Conservation (phyloP, 2,113 vertebrate species). For the Dissostichus mawsoni region DNA sequence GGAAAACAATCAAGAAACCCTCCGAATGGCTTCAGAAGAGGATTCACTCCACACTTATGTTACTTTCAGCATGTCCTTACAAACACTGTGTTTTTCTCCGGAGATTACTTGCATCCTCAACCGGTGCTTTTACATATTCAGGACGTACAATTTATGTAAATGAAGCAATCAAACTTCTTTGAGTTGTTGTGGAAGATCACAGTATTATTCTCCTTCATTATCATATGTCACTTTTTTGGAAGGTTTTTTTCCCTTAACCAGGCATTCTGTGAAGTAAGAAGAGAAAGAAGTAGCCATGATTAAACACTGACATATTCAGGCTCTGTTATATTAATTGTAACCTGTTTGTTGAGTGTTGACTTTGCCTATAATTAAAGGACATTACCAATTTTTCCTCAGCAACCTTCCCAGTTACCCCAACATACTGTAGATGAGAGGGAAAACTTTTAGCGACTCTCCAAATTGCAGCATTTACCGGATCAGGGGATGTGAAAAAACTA, state of each 20-base stretch:
- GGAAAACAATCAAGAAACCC: constrained; percentile 50
- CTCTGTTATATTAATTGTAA: background rate
- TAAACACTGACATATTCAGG: background rate
- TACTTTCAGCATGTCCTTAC: constrained; percentile 33
- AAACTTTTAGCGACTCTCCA: background rate
- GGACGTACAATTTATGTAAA: constrained; percentile 48
- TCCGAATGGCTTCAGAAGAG: constrained; percentile 23
- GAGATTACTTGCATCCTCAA: constrained; percentile 36
- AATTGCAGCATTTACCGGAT: constrained; percentile 31
- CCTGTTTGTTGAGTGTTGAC: background rate
- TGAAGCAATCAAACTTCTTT: constrained; percentile 63
- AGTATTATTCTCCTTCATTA: constrained; percentile 55
- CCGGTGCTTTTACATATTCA: constrained; percentile 51
- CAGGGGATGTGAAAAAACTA: constrained; percentile 31
- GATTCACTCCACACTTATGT: constrained; percentile 10
- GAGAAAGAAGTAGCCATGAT: background rate
- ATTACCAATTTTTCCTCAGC: constrained; percentile 16
- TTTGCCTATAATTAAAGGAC: constrained; percentile 15
- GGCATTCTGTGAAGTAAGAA: background rate
- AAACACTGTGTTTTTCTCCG: constrained; percentile 46
- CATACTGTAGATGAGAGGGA: background rate
- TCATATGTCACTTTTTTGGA: constrained; percentile 33
- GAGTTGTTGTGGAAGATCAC: constrained; percentile 45
- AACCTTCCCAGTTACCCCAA: background rate
- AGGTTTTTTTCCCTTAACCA: background rate